phyloP scores from a whole-genome alignment of 2,888 invertebrate genomes.

The Amblyteles armatorius region DNA sequence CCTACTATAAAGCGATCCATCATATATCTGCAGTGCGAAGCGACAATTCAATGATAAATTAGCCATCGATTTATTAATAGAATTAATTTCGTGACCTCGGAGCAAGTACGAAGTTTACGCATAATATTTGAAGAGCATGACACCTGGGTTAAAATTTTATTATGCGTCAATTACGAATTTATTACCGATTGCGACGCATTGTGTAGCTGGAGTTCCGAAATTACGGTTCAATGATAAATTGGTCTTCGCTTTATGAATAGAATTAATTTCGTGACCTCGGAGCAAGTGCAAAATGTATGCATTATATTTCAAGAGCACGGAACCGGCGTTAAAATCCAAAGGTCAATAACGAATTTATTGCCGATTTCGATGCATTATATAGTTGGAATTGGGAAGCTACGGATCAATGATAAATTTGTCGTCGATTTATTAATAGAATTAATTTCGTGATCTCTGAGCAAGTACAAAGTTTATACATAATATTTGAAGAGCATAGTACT shows the following conservation, averaged over 20 bases:
- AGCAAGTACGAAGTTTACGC: neutral
- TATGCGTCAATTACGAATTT: too few species aligned
- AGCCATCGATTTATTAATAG: neutral
- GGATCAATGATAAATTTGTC: neutral
- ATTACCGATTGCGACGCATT: neutral
- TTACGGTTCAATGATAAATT: neutral
- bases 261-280: neutral
- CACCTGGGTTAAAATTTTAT: too few species aligned
- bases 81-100: neutral
- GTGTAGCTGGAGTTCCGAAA: neutral
- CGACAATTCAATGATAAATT: neutral
- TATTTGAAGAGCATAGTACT: too few species aligned
- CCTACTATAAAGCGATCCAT: neutral
- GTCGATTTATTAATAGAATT: neutral
- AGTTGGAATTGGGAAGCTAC: neutral
- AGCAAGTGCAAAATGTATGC: too few species aligned
- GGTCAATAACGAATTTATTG: neutral
- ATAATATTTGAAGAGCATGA: neutral
- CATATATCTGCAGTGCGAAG: neutral
- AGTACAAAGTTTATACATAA: too few species aligned
- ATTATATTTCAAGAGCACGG: neutral
- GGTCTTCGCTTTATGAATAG: neutral
- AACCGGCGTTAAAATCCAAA: too few species aligned
- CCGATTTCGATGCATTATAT: neutral
- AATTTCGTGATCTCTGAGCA: neutral